A percentile compares a stretch with the other conserved stretches of the same genome.
Evolutionary conservation across 2,113 vertebrate genomes (phyloP).

Genomic region (Microcebus griseorufus): DNA sequence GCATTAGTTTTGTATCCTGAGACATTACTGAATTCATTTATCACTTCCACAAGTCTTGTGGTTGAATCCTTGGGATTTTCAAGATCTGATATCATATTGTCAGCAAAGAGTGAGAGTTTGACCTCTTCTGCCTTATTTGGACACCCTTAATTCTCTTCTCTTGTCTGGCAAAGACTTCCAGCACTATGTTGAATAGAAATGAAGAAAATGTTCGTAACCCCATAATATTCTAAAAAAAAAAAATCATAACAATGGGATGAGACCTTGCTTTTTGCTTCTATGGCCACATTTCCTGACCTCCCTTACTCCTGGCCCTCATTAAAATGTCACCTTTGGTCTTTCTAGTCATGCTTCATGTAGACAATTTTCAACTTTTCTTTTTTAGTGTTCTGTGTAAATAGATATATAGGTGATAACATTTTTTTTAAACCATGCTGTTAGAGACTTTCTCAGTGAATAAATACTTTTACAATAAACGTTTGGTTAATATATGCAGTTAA

Average conservation of each 20-base stretch:
- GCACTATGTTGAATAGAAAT: no score
- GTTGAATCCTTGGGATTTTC: no score
- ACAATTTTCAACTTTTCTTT: neutral
- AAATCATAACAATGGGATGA: neutral
- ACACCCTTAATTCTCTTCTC: no score
- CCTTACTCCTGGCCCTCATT: neutral
- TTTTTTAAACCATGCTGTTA: neutral
- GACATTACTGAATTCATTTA: no score
- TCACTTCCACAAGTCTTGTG: no score
- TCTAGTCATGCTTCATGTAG: neutral
- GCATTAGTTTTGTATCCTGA: no score
- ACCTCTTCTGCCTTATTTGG: no score
- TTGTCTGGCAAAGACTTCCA: no score
- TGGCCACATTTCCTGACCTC: conserved; percentile 9
- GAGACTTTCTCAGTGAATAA: neutral
- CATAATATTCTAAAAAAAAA: neutral
- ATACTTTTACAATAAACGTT: neutral
- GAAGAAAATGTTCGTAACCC: no score
- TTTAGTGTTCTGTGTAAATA: neutral
- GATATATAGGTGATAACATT: neutral
- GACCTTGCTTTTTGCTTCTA: conserved; percentile 2
- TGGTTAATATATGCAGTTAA: neutral
- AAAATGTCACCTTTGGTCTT: conserved; percentile 28
- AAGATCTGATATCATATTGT: no score
- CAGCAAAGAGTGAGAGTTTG: no score